phyloP scores from a whole-genome alignment of 2,113 vertebrate species.

The Pelecanus crispus region DNA sequence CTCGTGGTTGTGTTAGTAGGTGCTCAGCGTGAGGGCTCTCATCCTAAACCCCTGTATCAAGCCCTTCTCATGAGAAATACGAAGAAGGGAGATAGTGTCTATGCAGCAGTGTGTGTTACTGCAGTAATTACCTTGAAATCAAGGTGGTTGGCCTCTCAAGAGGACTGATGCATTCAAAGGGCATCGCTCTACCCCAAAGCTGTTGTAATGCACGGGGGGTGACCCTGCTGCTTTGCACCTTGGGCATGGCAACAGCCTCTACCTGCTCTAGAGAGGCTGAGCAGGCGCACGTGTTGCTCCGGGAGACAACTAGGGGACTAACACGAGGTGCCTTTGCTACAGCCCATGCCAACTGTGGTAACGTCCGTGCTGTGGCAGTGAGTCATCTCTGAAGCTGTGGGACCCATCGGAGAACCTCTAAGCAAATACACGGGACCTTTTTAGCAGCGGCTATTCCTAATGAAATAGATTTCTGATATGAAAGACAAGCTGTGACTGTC shows the following conservation, averaged over 20 bases:
- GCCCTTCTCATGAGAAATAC: background rate
- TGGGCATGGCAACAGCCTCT: background rate
- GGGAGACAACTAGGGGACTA: rapidly evolving
- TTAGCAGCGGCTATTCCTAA: background rate
- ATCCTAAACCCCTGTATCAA: no score
- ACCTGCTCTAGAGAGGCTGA: background rate
- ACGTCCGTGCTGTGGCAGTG: rapidly evolving
- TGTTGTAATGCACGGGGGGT: rapidly evolving
- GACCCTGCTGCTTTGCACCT: background rate
- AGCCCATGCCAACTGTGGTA: background rate
- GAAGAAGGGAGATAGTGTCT: rapidly evolving
- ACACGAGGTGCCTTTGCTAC: background rate
- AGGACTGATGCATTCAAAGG: rapidly evolving
- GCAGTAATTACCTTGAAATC: background rate
- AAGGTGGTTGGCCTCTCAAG: rapidly evolving
- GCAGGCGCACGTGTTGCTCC: rapidly evolving
- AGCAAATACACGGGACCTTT: rapidly evolving
- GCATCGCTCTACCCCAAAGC: background rate
- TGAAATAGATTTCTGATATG: background rate
- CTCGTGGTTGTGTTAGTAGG: background rate
- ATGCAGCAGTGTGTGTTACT: rapidly evolving
- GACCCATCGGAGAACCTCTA: background rate
- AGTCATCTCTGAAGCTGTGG: background rate
- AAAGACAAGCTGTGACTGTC: background rate
- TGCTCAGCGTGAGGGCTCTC: rapidly evolving